Percentiles rank a stretch among this genome's conserved stretches.
Conservation (phyloP, 2,113 vertebrate genomes). For the Bambusicola thoracicus region DNA sequence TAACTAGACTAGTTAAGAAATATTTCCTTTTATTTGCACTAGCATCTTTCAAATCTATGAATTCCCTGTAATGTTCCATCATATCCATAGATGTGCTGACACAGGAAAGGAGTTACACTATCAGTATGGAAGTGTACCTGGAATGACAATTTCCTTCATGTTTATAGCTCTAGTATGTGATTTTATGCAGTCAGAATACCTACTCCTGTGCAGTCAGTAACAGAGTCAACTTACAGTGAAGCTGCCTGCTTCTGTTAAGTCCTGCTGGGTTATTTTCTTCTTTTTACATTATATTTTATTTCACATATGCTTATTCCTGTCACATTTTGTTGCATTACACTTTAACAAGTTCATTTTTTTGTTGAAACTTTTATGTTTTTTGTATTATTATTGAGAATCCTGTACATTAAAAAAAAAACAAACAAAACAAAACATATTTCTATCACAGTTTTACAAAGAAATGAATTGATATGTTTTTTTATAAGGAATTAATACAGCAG, state of each 20-base stretch:
- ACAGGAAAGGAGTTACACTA: neutral
- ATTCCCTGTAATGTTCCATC: neutral
- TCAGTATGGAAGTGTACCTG: rapidly evolving
- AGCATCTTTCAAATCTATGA: neutral
- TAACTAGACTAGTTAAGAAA: neutral
- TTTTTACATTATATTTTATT: neutral
- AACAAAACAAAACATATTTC: no score
- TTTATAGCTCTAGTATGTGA: neutral
- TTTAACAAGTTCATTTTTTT: neutral
- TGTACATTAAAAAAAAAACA: neutral
- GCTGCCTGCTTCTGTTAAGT: neutral
- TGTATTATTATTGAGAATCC: neutral
- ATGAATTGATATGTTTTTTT: neutral
- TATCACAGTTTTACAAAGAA: neutral
- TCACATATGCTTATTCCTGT: neutral
- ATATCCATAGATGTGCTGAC: neutral
- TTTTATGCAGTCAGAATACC: neutral
- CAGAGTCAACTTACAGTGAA: neutral
- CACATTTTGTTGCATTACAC: neutral
- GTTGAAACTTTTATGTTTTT: neutral
- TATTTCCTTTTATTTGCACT: neutral
- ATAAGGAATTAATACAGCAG: neutral
- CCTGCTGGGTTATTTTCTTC: neutral
- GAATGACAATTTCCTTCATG: neutral
- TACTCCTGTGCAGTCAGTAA: neutral